phyloP scores from a whole-genome alignment of 1,140 invertebrate species.

The Aculops lycopersici region DNA sequence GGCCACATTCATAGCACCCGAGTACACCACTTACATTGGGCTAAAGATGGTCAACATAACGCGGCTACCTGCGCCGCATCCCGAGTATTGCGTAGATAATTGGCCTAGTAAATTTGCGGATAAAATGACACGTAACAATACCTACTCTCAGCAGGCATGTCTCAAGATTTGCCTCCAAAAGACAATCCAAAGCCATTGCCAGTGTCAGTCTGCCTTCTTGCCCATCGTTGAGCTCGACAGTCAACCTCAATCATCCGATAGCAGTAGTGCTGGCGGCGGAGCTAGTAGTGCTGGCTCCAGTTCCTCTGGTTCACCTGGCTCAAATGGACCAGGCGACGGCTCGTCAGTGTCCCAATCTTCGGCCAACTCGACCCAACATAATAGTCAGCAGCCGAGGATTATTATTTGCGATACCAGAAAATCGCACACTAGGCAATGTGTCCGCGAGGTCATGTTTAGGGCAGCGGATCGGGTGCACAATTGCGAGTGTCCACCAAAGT shows the following conservation, averaged over 20 bases:
- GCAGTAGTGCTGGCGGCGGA: too few relatives aligned
- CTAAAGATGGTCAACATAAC: constrained; percentile 10
- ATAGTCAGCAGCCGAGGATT: constrained; percentile 2
- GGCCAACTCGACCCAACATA: background rate
- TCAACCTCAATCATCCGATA: background rate
- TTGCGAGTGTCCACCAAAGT: constrained; percentile 8
- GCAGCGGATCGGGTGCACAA: constrained; percentile 7
- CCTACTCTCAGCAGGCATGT: constrained; percentile 9
- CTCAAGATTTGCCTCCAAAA: constrained; percentile 9
- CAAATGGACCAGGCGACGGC: too few relatives aligned
- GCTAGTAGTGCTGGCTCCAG: too few relatives aligned
- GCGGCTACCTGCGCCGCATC: constrained; percentile 9
- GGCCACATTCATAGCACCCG: constrained; percentile 7
- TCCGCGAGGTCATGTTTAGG: constrained; percentile 10
- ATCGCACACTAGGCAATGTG: constrained; percentile 6
- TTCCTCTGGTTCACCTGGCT: too few relatives aligned
- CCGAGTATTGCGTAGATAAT: constrained; percentile 9
- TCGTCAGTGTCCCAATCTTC: background rate
- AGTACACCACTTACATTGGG: constrained; percentile 9
- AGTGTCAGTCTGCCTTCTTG: constrained; percentile 9
- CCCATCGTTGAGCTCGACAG: constrained; percentile 7
- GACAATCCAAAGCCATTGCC: constrained; percentile 8
- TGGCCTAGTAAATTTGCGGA: constrained; percentile 6
- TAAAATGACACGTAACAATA: constrained; percentile 6
- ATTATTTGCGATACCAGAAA: constrained; percentile 9